Evolutionary conservation across 2,113 vertebrate genomes (phyloP).

Genomic region (Ascaphus truei): DNA sequence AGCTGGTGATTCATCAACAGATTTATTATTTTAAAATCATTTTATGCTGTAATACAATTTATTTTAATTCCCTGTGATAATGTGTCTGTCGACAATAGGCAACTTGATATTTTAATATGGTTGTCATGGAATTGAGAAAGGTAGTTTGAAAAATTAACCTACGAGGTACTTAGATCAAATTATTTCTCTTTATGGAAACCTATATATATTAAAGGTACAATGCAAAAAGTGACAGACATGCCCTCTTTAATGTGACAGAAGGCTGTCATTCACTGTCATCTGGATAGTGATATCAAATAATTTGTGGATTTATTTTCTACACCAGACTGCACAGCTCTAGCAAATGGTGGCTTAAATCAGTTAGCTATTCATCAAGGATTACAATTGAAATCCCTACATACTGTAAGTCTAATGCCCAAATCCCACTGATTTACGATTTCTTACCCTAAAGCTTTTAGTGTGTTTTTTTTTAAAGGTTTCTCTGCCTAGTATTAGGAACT

Average conservation of each 20-base stretch:
- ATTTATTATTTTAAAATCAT: slow-evolving; percentile 15
- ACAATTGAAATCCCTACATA: slow-evolving; percentile 43
- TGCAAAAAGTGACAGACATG: slow-evolving; percentile 19
- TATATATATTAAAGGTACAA: slow-evolving; percentile 10
- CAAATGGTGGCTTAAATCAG: slow-evolving; percentile 48
- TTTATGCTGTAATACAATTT: not conserved
- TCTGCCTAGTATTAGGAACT: no score
- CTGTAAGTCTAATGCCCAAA: slow-evolving; percentile 39
- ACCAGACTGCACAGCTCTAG: slow-evolving; percentile 11
- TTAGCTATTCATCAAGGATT: slow-evolving; percentile 46
- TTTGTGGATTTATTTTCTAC: slow-evolving; percentile 51
- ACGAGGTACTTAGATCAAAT: not conserved
- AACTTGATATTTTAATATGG: slow-evolving; percentile 8
- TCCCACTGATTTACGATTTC: slow-evolving; percentile 27
- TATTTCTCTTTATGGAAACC: slow-evolving; percentile 18
- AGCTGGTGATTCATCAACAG: no score
- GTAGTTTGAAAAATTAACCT: slow-evolving; percentile 8
- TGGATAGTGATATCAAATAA: slow-evolving; percentile 46
- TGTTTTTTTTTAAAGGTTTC: slow-evolving; percentile 27
- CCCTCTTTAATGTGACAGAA: slow-evolving; percentile 47
- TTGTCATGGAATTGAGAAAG: not conserved
- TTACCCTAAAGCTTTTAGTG: slow-evolving; percentile 44
- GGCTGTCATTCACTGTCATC: slow-evolving; percentile 43
- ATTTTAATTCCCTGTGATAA: not conserved
- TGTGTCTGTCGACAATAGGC: not conserved